Percentiles rank a stretch among this genome's conserved stretches.
phyloP scores from a whole-genome alignment of 2,888 invertebrate genomes.

The Trileptium ribeirensis region DNA sequence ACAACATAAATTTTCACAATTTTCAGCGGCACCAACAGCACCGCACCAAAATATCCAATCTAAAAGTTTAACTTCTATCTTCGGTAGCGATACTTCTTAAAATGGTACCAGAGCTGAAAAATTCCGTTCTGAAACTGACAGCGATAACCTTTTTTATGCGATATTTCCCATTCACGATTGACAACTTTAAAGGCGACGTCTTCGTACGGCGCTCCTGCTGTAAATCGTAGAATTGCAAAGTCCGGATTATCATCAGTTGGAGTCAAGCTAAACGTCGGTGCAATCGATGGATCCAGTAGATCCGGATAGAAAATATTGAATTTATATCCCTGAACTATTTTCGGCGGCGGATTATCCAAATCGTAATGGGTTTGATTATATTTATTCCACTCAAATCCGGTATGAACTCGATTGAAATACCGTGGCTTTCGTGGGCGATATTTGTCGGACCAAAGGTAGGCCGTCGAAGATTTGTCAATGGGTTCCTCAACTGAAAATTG shows the following conservation, averaged over 20 bases:
- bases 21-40: too few relatives aligned
- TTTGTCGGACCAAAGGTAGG: conserved; percentile 93
- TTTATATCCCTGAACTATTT: conserved; percentile 99
- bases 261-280: conserved; percentile 79
- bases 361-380: conserved; percentile 99
- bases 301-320: conserved; percentile 99
- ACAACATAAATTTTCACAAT: too few relatives aligned
- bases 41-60: neutral
- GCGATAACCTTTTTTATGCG: conserved; percentile 91
- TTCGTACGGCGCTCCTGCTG: conserved; percentile 98
- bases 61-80: conserved; percentile 48
- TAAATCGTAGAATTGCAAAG: conserved; percentile 86
- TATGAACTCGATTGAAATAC: conserved; percentile 77
- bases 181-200: conserved; percentile 98
- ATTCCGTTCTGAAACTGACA: conserved; percentile 99
- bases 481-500: conserved; percentile 64
- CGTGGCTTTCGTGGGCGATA: conserved; percentile 92
- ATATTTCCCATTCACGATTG: conserved; percentile 98
- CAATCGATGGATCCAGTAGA: conserved; percentile 80
- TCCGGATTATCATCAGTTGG: conserved; percentile 68
- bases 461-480: conserved; percentile 65
- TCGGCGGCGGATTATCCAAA: conserved; percentile 99
- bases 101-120: conserved; percentile 99
- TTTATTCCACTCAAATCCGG: conserved; percentile 99
- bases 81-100: conserved; percentile 92